Evolutionary conservation across 2,113 vertebrate species (phyloP).

Genomic region (Colius striatus): DNA sequence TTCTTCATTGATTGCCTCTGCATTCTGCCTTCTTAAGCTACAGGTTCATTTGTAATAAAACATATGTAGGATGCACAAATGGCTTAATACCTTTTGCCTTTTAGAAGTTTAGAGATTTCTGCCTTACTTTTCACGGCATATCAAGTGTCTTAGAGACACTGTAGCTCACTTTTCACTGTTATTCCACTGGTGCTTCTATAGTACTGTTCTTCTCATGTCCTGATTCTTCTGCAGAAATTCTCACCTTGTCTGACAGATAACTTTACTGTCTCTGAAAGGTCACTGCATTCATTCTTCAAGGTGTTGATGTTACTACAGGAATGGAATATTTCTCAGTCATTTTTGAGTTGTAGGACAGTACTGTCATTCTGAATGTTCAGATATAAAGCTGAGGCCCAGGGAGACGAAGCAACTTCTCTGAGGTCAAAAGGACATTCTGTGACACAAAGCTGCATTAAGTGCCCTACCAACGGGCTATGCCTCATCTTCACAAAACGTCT

Average conservation of each 20-base stretch:
- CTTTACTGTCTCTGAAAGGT: background rate
- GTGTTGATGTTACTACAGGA: slow-evolving; percentile 10
- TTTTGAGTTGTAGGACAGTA: slow-evolving; percentile 12
- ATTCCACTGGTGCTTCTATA: background rate
- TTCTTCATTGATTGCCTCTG: background rate
- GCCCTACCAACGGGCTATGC: background rate
- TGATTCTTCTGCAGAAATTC: background rate
- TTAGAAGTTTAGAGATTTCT: background rate
- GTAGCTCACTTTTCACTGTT: background rate
- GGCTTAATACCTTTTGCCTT: background rate
- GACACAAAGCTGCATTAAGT: background rate
- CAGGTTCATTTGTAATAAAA: background rate
- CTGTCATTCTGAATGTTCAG: slow-evolving; percentile 13
- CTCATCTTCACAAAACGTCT: background rate
- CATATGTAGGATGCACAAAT: background rate
- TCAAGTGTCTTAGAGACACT: background rate
- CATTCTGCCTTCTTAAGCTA: background rate
- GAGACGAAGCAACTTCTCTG: background rate
- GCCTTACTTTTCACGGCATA: background rate
- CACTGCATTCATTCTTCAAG: slow-evolving; percentile 23
- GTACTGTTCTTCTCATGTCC: background rate
- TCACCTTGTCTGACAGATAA: background rate
- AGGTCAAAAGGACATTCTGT: background rate
- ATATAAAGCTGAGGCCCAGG: background rate
- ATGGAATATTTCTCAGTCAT: slow-evolving; percentile 35